A percentile compares a stretch with the other conserved stretches of the same genome.
Evolutionary conservation across 2,888 invertebrate genomes (phyloP).

Genomic region (Rhopalosiphum nymphaeae): DNA sequence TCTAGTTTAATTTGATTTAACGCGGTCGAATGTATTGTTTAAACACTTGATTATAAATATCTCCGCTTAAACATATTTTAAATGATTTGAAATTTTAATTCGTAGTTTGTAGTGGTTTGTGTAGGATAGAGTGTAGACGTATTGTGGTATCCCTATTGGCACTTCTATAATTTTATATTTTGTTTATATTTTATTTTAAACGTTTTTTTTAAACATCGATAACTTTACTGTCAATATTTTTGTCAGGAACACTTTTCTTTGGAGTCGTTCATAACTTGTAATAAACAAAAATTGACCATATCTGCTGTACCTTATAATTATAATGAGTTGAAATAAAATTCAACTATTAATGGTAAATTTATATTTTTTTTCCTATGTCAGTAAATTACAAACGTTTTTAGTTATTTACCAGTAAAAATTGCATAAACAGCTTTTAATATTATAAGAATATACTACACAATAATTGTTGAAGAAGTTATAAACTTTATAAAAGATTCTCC

Average conservation of each 20-base stretch:
- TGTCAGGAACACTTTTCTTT: slow-evolving; percentile 25
- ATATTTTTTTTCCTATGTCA: slow-evolving; percentile 10
- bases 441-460: slow-evolving; percentile 25
- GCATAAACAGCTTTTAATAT: slow-evolving; percentile 11
- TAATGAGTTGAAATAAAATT: slow-evolving; percentile 14
- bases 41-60: too few species aligned
- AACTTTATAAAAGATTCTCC: too few species aligned
- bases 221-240: slow-evolving; percentile 9
- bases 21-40: too few species aligned
- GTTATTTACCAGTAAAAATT: slow-evolving; percentile 21
- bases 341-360: slow-evolving; percentile 26
- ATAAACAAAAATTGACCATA: slow-evolving; percentile 11
- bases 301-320: slow-evolving; percentile 27
- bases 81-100: neutral
- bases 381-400: slow-evolving; percentile 24
- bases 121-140: neutral
- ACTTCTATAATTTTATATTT: neutral
- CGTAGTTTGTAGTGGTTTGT: slow-evolving; percentile 3
- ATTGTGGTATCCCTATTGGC: neutral
- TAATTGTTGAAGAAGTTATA: neutral
- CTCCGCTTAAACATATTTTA: neutral
- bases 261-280: neutral
- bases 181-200: slow-evolving; percentile 6
- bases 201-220: neutral
- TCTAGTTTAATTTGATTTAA: too few species aligned